Evolutionary conservation across 2,113 vertebrate species (phyloP), one percentile per base, ranked within the genome.

Genomic region (Platichthys stellatus): DNA sequence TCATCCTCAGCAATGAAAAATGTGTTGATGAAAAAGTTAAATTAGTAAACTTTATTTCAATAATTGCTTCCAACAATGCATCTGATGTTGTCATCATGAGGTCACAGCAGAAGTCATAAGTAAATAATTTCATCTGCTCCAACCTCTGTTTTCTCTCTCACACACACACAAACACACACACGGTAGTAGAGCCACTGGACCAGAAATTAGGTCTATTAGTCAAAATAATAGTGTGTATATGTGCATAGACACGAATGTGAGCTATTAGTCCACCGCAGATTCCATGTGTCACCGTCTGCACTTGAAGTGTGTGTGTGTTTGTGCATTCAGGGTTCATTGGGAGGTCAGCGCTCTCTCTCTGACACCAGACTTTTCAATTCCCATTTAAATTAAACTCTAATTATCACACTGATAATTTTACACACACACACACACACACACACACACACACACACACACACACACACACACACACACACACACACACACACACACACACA

Each of bases 331-430:
- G 71, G 86, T 89, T 92, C 84, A 28, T 1, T 8, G 26, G 3
- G n/a, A 82, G 90, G 86, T 88, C 81, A 82, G 69, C 57, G 57
- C 23, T 24, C 69, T 74, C 83, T 69, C 31, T 85, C 72, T 63
- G 73, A 78, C 65, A 61, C 51, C 35, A 75, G 61, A 60, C 68
- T 54, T 77, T 78, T 75, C 64, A 70, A 72, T 69, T 65, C 51
- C 70, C 58, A 81, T 88, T 88, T 72, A 83, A 86, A 80, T 80
- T 70, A 81, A 76, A 43, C 69, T 81, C 76, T 86, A 89, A 92
- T 92, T 86, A 90, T 80, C 78, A 23, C 57, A 2, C 67, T 62
- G 81, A 77, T 90, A 88, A 92, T 92, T 88, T 79, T 1, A 31
- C 6, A 31, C 31, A 31, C 28, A 31, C 28, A 28, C 26, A 24